Conservation (phyloP, 2,888 invertebrate genomes). For the Petrolisthes cinctipes region DNA sequence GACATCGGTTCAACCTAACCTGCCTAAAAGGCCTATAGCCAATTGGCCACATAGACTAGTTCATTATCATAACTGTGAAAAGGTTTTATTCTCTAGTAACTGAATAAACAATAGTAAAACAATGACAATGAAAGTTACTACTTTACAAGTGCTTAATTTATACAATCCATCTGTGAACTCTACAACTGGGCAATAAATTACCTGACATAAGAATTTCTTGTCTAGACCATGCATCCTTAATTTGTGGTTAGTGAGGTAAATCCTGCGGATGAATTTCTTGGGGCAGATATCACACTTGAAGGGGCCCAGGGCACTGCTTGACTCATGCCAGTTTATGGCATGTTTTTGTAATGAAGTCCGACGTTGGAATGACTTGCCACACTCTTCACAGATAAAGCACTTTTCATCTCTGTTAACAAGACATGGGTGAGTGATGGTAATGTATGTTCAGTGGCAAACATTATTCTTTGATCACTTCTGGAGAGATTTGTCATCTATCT, state of each 20-base stretch:
- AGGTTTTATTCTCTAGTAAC: too few relatives aligned
- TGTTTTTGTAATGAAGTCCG: conserved; percentile 65
- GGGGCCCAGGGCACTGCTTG: conserved; percentile 41
- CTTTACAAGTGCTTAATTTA: too few relatives aligned
- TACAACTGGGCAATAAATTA: neutral
- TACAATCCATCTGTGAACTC: too few relatives aligned
- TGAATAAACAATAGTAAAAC: too few relatives aligned
- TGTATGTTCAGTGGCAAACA: too few relatives aligned
- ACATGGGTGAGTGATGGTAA: neutral
- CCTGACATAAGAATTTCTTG: conserved; percentile 65
- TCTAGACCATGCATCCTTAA: conserved; percentile 62
- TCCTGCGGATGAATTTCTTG: conserved; percentile 64
- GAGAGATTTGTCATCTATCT: too few relatives aligned
- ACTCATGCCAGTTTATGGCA: conserved; percentile 58
- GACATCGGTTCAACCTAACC: too few relatives aligned
- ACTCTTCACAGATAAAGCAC: conserved; percentile 62
- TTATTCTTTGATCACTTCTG: too few relatives aligned
- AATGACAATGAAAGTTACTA: too few relatives aligned
- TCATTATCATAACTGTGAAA: too few relatives aligned
- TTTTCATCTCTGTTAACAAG: conserved; percentile 52
- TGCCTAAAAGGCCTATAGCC: too few relatives aligned
- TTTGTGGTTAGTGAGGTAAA: conserved; percentile 65
- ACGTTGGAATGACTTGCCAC: conserved; percentile 61
- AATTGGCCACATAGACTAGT: too few relatives aligned
- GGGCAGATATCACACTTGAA: conserved; percentile 63